These are phyloP conservation scores for Muscicapa striata DNA, from an alignment of 2,797 vertebrate species.

Conservation along the genomic window DNA sequence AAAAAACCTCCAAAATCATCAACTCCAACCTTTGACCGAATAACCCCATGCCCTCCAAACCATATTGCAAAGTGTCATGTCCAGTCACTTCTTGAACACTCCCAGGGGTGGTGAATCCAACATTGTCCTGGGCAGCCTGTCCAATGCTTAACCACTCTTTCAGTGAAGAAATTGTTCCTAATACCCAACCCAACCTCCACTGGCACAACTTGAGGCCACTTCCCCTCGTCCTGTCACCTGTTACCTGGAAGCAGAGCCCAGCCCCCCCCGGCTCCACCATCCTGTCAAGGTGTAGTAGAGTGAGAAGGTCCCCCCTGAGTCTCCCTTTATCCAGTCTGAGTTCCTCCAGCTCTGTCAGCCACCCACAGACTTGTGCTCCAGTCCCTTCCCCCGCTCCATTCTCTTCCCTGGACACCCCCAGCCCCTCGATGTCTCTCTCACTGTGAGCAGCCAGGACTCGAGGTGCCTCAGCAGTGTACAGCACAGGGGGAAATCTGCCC, in stretches of 20 bases:
- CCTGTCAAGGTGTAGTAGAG: background rate
- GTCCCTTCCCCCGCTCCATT: background rate
- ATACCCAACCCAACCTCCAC: background rate
- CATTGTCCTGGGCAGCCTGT: background rate
- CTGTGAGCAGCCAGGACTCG: background rate
- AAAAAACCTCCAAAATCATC: background rate
- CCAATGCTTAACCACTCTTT: background rate
- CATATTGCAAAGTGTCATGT: background rate
- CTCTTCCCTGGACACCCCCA: background rate
- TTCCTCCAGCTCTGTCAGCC: background rate
- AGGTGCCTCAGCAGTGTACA: background rate
- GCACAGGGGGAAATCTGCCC: background rate
- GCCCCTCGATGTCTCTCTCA: background rate
- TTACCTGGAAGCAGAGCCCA: background rate
- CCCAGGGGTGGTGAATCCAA: background rate
- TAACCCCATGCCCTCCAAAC: background rate
- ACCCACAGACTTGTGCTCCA: background rate
- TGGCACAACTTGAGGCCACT: background rate
- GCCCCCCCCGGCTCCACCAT: background rate
- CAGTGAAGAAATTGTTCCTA: background rate
- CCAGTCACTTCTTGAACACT: background rate
- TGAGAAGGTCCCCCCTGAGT: background rate
- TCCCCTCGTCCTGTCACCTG: background rate
- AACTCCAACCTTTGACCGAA: background rate
- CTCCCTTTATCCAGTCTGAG: background rate